Evolutionary conservation across 2,113 vertebrate species (phyloP), one percentile per base, ranked within the genome.

Genomic region (Lota lota): DNA sequence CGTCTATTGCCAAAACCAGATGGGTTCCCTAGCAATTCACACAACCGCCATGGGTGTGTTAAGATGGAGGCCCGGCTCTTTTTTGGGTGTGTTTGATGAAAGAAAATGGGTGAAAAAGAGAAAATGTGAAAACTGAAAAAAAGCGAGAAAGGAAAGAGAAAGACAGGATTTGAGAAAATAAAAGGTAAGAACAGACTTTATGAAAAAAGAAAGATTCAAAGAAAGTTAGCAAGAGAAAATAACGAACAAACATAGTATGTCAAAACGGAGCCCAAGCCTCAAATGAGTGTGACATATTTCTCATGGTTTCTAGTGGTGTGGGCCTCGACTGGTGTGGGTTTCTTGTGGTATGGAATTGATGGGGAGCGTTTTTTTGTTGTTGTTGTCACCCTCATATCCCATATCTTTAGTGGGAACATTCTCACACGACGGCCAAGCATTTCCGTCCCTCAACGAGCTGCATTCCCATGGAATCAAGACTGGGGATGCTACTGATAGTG

Each of bases 1-100:
- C 82, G 78, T 86, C 73, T 77, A 81, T 79, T 75, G 81, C 59
- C 68, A 78, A 28, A 75, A 68, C 77, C 64, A 56, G 77, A 83
- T 79, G 74, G 73, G 65, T 78, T 75, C 80, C 76, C 70, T 74
- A 72, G 74, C 60, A 69, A 75, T 71, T 70, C 76, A 71, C 22
- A 68, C 70, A 65, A 77, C 75, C 79, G 51, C 72, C 5, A 12
- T 74, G 78, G 68, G 74, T 70, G 72, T 77, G 67, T 82, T 54
- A 7, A 50, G 67, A 68, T 58, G 50, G 50, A 22, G 18, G 60
- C 22, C 20, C 61, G 12, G 1, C 11, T 53, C 22, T 73, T 19
- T 65, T 66, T 69, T 57, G 68, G 64, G 11, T 10, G 40, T 47
- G 40, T 47, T 47, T 47, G 40, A 47, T 10, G 40, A 47, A 47